These are phyloP conservation scores for Rhagophthalmus giganteus DNA, from an alignment of 2,888 invertebrate species.

Conservation along the genomic window DNA sequence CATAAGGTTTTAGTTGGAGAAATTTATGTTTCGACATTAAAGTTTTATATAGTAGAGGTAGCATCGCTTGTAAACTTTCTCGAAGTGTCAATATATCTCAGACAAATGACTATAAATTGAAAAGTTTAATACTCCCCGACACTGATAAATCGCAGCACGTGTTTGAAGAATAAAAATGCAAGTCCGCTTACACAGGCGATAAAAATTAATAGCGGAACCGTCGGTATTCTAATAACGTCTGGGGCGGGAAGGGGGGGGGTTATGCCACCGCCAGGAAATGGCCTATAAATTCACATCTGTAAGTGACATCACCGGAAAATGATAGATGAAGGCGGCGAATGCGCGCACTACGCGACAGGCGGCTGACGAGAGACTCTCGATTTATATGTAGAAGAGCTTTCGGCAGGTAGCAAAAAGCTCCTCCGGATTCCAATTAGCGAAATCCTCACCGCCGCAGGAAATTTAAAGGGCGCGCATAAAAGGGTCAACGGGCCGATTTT, in stretches of 20 bases:
- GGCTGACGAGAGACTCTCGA: slow-evolving; percentile 15
- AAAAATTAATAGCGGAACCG: slow-evolving; percentile 12
- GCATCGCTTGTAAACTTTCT: slow-evolving; percentile 14
- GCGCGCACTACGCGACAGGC: slow-evolving; percentile 15
- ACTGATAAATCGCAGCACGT: slow-evolving; percentile 17
- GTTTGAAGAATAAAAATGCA: slow-evolving; percentile 14
- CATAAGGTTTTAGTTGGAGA: slow-evolving; percentile 5
- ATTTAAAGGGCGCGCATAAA: slow-evolving; percentile 10
- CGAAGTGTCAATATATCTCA: slow-evolving; percentile 15
- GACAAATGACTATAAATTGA: slow-evolving; percentile 24
- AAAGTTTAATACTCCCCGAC: slow-evolving; percentile 18
- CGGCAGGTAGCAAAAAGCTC: slow-evolving; percentile 16
- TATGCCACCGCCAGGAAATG: slow-evolving; percentile 14
- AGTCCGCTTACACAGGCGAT: slow-evolving; percentile 6
- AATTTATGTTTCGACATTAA: slow-evolving; percentile 11
- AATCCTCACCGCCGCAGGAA: slow-evolving; percentile 11
- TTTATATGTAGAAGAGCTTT: slow-evolving; percentile 20
- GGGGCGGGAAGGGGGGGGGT: background rate
- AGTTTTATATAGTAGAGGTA: slow-evolving; percentile 5
- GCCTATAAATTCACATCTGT: slow-evolving; percentile 25
- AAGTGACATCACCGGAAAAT: slow-evolving; percentile 20
- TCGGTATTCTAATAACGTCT: slow-evolving; percentile 5
- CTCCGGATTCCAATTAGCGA: slow-evolving; percentile 8
- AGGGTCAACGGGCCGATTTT: slow-evolving; percentile 14
- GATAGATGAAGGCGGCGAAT: slow-evolving; percentile 23